These are phyloP conservation scores for Microtus pennsylvanicus DNA, from an alignment of 2,113 vertebrate species.

Conservation along the genomic window DNA sequence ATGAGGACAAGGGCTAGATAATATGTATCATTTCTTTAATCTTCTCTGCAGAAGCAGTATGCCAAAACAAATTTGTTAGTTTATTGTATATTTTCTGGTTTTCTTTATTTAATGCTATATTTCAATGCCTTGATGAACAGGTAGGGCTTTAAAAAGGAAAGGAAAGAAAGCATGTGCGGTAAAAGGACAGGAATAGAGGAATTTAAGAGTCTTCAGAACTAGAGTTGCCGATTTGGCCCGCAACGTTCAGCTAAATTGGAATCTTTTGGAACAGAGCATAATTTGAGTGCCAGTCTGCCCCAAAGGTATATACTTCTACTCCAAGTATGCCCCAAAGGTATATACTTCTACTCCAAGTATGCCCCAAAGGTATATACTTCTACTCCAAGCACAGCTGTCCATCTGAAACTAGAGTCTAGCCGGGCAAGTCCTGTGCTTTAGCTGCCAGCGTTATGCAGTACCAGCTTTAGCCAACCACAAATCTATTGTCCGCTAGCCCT, in stretches of 20 bases:
- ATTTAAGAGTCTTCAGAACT: not conserved
- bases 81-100: slow-evolving; percentile 44
- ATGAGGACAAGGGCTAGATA: not conserved
- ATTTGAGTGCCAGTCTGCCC: not conserved
- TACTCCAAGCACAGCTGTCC: not conserved
- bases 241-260: slow-evolving; percentile 39
- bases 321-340: no score
- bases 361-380: not conserved
- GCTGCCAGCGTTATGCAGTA: slow-evolving; percentile 22
- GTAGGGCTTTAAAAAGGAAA: not conserved
- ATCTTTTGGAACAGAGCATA: not conserved
- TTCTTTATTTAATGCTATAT: slow-evolving; percentile 46
- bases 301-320: no score
- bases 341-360: not conserved
- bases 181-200: not conserved
- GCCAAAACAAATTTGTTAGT: slow-evolving; percentile 19
- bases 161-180: not conserved
- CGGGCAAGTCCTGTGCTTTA: not conserved
- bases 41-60: slow-evolving; percentile 11
- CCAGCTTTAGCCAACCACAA: slow-evolving; percentile 17
- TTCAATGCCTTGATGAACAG: not conserved
- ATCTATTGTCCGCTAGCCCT: not conserved
- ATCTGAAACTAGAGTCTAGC: slow-evolving; percentile 32
- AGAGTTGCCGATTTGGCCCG: not conserved
- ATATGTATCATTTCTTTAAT: slow-evolving; percentile 4